Conservation (phyloP, 2,113 vertebrate species). For the Arenaria interpres region DNA sequence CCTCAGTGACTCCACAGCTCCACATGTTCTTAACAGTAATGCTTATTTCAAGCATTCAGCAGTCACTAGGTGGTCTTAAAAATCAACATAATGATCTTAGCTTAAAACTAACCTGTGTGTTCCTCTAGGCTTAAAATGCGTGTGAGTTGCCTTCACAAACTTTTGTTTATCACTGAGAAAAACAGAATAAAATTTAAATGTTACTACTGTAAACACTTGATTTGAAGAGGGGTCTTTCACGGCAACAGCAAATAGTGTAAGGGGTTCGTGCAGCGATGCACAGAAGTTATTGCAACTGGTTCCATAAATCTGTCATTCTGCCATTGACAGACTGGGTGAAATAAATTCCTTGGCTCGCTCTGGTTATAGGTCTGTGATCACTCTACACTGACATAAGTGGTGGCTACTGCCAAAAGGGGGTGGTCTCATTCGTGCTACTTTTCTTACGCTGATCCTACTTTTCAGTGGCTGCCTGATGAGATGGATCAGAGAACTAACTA, state of each 20-base stretch:
- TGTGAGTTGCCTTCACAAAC: neutral
- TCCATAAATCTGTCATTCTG: neutral
- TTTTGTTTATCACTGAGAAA: neutral
- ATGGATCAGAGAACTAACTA: neutral
- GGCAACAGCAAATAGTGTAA: neutral
- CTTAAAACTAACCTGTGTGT: neutral
- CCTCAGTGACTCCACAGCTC: neutral
- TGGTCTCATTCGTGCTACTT: neutral
- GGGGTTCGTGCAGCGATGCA: rapidly evolving
- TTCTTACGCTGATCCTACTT: neutral
- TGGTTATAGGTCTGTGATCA: neutral
- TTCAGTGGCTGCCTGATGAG: neutral
- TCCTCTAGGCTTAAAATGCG: neutral
- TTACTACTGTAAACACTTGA: neutral
- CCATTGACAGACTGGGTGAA: neutral
- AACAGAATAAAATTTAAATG: neutral
- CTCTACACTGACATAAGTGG: neutral
- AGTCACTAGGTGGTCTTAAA: neutral
- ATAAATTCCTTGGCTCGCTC: neutral
- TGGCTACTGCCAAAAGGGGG: neutral
- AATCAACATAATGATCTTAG: neutral
- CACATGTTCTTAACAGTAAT: neutral
- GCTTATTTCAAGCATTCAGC: neutral
- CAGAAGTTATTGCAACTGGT: neutral
- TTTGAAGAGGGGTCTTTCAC: neutral